Conservation (phyloP, 2,113 vertebrate genomes). For the Myrmecophaga tridactyla region DNA sequence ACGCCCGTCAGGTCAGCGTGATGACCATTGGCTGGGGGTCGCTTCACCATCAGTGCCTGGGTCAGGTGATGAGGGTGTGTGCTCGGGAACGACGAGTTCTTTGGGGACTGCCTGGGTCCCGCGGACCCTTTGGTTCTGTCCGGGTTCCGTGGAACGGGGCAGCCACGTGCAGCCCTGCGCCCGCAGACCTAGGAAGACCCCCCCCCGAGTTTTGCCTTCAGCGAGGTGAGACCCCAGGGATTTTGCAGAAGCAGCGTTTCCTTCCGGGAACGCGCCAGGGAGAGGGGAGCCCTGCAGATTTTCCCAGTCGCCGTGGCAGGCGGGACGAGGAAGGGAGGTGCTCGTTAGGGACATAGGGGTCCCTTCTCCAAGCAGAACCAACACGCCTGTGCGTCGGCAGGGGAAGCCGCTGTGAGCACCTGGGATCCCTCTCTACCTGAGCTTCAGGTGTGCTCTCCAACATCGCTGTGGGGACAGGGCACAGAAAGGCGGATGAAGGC, state of each 20-base stretch:
- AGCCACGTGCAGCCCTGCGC: too few species aligned
- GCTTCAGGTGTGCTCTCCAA: neutral
- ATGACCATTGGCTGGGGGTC: conserved; percentile 12
- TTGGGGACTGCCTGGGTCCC: neutral
- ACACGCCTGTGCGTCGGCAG: accelerated
- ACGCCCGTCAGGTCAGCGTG: conserved; percentile 27
- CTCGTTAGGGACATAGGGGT: neutral
- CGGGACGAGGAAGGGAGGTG: neutral
- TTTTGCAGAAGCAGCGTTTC: too few species aligned
- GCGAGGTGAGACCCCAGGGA: neutral
- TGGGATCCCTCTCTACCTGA: too few species aligned
- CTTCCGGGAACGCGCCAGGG: neutral
- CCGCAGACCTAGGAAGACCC: accelerated
- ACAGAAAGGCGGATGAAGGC: accelerated
- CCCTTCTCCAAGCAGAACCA: accelerated
- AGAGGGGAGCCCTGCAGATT: too few species aligned
- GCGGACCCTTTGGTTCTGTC: too few species aligned
- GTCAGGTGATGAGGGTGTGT: neutral
- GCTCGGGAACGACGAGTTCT: accelerated
- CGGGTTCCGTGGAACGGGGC: neutral
- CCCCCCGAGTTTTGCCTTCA: neutral
- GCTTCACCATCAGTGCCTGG: neutral
- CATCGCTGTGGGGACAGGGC: too few species aligned
- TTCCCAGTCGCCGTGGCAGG: accelerated
- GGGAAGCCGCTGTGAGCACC: neutral